Conservation (phyloP, 2,113 vertebrate genomes). For the Paralichthys olivaceus region DNA sequence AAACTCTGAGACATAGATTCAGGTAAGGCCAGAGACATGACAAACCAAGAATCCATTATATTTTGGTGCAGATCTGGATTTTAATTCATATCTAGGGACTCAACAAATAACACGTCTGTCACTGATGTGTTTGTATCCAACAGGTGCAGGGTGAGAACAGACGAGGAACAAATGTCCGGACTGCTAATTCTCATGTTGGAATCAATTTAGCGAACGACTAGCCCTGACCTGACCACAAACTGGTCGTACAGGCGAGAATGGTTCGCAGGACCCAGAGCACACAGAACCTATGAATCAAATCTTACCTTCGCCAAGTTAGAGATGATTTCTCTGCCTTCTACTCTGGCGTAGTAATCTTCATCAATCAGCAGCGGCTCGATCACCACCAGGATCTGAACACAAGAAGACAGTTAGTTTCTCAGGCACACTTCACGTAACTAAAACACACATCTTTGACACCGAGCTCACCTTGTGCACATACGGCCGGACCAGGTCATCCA, state of each 20-base stretch:
- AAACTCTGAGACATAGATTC: not conserved
- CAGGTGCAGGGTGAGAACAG: conserved; percentile 78
- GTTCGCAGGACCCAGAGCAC: conserved; percentile 48
- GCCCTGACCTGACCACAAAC: conserved; percentile 71
- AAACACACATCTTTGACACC: accelerated
- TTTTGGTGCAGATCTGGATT: no score
- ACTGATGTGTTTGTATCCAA: conserved; percentile 38
- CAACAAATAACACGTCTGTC: not conserved
- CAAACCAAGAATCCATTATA: no score
- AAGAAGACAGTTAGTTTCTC: not conserved
- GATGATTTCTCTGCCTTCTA: conserved; percentile 99
- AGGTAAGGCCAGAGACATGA: not conserved
- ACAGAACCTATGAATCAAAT: not conserved
- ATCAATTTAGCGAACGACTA: conserved; percentile 73
- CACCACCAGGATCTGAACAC: conserved; percentile 93
- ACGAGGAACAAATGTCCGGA: not conserved
- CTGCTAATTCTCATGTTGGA: conserved; percentile 73
- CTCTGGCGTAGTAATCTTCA: conserved; percentile 99
- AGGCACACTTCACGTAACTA: not conserved
- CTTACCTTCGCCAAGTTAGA: conserved; percentile 98
- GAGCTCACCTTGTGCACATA: conserved; percentile 95
- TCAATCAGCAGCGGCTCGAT: conserved; percentile 98
- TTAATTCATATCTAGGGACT: not conserved
- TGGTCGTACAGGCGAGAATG: conserved; percentile 73
- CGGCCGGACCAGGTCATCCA: conserved; percentile 96